phyloP scores from a whole-genome alignment of 2,113 vertebrate species.

The Picathartes gymnocephalus region DNA sequence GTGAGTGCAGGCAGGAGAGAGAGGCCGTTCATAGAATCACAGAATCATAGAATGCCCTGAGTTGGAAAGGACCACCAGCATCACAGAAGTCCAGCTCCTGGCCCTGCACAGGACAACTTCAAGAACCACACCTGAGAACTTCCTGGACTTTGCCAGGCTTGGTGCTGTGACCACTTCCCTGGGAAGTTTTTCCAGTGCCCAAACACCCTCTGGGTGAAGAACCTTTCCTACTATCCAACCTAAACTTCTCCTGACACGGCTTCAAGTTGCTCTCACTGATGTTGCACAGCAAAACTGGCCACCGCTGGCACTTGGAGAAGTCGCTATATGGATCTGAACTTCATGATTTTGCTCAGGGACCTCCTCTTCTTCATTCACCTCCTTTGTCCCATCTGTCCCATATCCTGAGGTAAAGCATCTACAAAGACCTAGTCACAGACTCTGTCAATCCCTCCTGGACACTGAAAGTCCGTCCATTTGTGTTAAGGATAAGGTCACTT shows the following conservation, averaged over 20 bases:
- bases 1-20: neutral
- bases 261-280: neutral
- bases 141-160: neutral
- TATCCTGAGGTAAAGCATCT: rapidly evolving
- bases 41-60: neutral
- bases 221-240: neutral
- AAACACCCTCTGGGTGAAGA: neutral
- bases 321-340: neutral
- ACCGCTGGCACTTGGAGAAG: neutral
- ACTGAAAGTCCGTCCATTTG: neutral
- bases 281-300: neutral
- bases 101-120: neutral
- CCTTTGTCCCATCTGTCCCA: neutral
- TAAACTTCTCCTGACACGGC: neutral
- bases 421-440: neutral
- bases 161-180: neutral
- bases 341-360: rapidly evolving
- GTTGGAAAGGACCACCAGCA: neutral
- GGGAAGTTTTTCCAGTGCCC: too few species aligned
- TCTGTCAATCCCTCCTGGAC: rapidly evolving
- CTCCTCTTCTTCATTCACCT: neutral
- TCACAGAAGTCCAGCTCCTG: neutral
- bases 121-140: neutral
- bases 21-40: neutral
- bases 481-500: neutral